Percentiles rank a stretch among this genome's conserved stretches.
phyloP scores from a whole-genome alignment of 2,797 vertebrate species.

The Hydrophis major region DNA sequence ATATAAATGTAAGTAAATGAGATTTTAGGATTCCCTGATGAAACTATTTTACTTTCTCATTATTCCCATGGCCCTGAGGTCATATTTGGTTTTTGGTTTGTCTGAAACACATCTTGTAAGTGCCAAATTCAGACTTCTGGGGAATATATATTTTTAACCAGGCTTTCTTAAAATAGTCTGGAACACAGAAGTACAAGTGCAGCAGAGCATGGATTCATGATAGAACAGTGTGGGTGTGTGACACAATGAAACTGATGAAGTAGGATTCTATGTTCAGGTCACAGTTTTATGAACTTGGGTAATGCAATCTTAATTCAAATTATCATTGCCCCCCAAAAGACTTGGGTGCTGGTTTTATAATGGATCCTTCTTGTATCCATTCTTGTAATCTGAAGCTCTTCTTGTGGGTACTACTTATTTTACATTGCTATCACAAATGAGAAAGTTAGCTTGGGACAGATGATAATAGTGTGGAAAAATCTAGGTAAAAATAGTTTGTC shows the following conservation, averaged over 20 bases:
- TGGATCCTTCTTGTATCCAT: not conserved
- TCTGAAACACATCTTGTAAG: not conserved
- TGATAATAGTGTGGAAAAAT: not conserved
- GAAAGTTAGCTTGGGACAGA: not conserved
- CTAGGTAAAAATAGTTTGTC: not conserved
- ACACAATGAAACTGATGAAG: not conserved
- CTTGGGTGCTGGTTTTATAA: not conserved
- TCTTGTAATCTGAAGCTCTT: not conserved
- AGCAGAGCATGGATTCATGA: not conserved
- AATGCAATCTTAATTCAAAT: not conserved
- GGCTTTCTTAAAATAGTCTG: not conserved
- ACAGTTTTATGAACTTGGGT: not conserved
- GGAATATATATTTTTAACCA: not conserved
- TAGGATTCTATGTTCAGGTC: not conserved
- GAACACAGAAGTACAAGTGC: not conserved
- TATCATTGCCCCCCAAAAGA: not conserved
- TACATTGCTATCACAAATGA: not conserved
- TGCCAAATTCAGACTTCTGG: not conserved
- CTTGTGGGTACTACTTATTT: not conserved
- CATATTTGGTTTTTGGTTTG: not conserved
- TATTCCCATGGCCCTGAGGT: not conserved
- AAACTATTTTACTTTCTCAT: not conserved
- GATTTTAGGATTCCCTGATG: not conserved
- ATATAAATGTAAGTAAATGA: conserved; percentile 4
- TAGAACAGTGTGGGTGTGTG: not conserved